Conservation (phyloP, 2,113 vertebrate genomes). For the Corydoras maculifer region DNA sequence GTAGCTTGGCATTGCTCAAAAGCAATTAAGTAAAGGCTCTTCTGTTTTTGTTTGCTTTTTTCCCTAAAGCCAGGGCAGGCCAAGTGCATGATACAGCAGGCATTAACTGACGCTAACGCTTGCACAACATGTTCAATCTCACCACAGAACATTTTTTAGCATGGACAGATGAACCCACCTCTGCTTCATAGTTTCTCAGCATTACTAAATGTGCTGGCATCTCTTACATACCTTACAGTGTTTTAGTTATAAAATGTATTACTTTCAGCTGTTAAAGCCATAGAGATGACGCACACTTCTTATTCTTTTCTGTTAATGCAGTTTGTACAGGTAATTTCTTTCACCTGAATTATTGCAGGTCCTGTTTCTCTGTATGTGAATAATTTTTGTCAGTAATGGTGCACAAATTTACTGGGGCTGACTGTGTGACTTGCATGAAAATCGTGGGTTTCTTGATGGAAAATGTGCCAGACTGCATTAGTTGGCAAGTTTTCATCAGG, state of each 20-base stretch:
- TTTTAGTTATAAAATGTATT: too few relatives aligned
- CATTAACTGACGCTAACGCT: constrained; percentile 1
- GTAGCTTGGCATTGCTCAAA: not conserved
- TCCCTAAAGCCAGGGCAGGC: not conserved
- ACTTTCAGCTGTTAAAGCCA: too few relatives aligned
- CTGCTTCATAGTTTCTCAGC: not conserved
- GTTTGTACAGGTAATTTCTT: too few relatives aligned
- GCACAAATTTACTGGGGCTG: too few relatives aligned
- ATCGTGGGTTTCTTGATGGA: not conserved
- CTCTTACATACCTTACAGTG: too few relatives aligned
- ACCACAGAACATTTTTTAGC: not conserved
- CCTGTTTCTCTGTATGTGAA: too few relatives aligned
- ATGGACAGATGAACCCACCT: not conserved
- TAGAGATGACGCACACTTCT: too few relatives aligned
- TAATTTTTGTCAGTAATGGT: too few relatives aligned
- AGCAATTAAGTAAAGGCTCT: not conserved
- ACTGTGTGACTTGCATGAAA: not conserved
- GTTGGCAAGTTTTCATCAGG: not conserved
- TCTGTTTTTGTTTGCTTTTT: not conserved
- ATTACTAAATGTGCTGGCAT: too few relatives aligned
- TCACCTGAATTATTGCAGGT: too few relatives aligned
- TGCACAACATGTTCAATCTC: not conserved
- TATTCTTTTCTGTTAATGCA: too few relatives aligned
- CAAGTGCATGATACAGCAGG: not conserved
- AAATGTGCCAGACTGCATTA: not conserved